Evolutionary conservation across 2,113 vertebrate genomes (phyloP).

Genomic region (Emydocephalus ijimae): DNA sequence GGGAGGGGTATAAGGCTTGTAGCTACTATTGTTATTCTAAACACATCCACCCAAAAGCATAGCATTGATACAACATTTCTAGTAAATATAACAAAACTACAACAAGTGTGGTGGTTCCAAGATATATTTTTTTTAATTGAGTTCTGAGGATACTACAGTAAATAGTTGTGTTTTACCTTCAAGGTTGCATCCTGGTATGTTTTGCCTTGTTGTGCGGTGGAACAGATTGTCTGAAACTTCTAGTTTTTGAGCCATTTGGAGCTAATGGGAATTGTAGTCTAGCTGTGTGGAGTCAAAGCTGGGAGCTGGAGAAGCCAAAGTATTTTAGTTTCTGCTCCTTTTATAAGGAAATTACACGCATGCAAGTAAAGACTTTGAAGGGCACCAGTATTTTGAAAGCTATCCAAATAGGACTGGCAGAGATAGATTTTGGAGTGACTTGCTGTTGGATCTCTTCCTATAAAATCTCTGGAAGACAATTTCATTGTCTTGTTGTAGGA

Average conservation of each 20-base stretch:
- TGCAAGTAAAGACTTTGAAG: background rate
- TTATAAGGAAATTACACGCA: background rate
- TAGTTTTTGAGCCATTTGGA: background rate
- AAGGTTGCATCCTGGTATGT: background rate
- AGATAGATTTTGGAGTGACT: constrained; percentile 2
- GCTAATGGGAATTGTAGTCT: background rate
- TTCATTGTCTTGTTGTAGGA: background rate
- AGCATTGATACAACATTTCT: background rate
- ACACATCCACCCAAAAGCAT: background rate
- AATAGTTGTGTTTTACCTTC: background rate
- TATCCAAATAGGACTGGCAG: background rate
- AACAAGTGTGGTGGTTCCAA: background rate
- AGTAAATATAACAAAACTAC: background rate
- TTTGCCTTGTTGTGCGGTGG: no score
- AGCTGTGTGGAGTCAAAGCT: background rate
- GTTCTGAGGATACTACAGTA: background rate
- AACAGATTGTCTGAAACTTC: background rate
- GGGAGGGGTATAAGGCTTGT: background rate
- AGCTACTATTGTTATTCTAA: background rate
- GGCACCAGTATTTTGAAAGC: background rate
- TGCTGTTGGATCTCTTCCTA: background rate
- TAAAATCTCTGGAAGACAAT: background rate
- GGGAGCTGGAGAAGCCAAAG: background rate
- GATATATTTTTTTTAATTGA: background rate
- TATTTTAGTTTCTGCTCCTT: background rate